These are phyloP conservation scores for Gila orcuttii DNA, from an alignment of 2,113 vertebrate species.

Conservation along the genomic window DNA sequence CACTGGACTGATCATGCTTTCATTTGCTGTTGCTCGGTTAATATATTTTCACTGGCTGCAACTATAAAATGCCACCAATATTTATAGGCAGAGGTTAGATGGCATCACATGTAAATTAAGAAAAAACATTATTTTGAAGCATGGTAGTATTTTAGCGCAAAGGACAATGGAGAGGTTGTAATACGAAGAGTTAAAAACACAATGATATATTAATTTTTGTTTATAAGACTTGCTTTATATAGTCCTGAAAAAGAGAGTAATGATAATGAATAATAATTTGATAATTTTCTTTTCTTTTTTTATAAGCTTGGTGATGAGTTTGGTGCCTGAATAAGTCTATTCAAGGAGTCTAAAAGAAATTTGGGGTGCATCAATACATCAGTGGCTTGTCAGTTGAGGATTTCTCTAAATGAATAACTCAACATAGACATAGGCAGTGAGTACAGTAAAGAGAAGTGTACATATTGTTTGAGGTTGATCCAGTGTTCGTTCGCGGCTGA, in stretches of 20 bases:
- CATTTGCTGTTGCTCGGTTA: constrained; percentile 51
- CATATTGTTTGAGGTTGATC: constrained; percentile 1
- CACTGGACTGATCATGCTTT: constrained; percentile 52
- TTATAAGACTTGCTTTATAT: constrained; percentile 32
- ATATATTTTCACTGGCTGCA: constrained; percentile 62
- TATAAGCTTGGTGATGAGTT: constrained; percentile 3
- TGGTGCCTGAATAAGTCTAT: constrained; percentile 39
- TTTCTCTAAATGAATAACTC: constrained; percentile 28
- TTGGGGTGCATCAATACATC: constrained; percentile 36
- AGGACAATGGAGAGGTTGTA: constrained; percentile 52
- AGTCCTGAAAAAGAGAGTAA: constrained; percentile 41
- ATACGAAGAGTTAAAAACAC: constrained; percentile 46
- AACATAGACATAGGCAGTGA: not conserved
- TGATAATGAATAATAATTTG: too few species aligned
- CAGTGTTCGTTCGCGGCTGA: not conserved
- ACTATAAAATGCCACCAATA: constrained; percentile 51
- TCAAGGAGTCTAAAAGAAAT: constrained; percentile 35
- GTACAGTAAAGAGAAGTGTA: not conserved
- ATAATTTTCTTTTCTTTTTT: constrained; percentile 42
- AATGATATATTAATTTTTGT: constrained; percentile 27
- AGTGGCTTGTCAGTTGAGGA: constrained; percentile 28
- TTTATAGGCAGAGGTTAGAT: constrained; percentile 52
- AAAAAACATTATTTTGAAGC: constrained; percentile 63
- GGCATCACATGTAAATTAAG: constrained; percentile 48
- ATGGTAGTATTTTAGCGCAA: constrained; percentile 65